Base-by-base conservation (phyloP, 2,113 vertebrate species). In the Pardalotus punctatus region DNA sequence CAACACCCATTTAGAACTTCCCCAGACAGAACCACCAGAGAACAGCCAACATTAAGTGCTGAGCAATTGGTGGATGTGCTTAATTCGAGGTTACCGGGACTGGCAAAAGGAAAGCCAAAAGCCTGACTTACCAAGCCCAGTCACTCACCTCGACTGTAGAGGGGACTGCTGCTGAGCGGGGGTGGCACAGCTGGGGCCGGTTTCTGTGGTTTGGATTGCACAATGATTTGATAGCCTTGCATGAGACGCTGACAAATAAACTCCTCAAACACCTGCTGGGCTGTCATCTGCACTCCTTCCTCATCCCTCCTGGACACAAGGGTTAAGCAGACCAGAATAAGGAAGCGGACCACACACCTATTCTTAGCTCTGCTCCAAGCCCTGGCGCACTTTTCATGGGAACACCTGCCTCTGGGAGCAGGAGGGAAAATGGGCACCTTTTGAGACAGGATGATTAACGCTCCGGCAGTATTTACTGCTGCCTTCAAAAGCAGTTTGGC, bases 221-320 rank as follows among this genome's bases (percentile, higher is more conserved):
- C 99, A 29, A 99, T 99, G 67, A 99, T 99, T 90, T 99, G 99
- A 94, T 99, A 99, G 42, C 99, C 99, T 95, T 99, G 99, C 99
- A 99, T 99, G 93, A 99, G 98, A 18, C 99, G 98, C 97, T 99
- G 99, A 87, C 99, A 99, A 88, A 99, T 99, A 54, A 99, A 99
- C 97, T 99, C 99, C 93, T 99, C 99, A 96, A 99, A 99, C 60
- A 99, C 99, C 91, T 99, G 99, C 65, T 98, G 98, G 4, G 99
- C 99, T 3, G 97, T 99, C 98, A 99, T 99, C 94, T 98, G 98
- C 20, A 98, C 97, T 18, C 97, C 98, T 35, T 99, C 99, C 62
- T 99, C 99, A 19, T 99, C 99, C 48, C 99, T 98, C 97, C 99
- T 99, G 94, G 35, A 78, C 86, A 93, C 90, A 88, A 61, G 69